Conservation (phyloP, 2,113 vertebrate genomes). For the Leptobrachium leishanense region DNA sequence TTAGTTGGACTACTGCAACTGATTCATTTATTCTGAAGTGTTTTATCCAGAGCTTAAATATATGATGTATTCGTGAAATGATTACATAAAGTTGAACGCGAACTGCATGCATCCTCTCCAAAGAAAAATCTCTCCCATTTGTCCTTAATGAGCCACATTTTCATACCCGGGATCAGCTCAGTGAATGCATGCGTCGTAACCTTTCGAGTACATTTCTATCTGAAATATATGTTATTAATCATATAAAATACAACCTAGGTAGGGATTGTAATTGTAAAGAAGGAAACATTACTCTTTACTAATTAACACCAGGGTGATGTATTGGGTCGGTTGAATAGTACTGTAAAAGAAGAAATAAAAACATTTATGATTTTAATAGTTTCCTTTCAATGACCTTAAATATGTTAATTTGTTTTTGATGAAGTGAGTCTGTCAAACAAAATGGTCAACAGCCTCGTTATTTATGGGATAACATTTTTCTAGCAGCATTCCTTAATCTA, state of each 20-base stretch:
- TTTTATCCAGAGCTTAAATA: slow-evolving; percentile 13
- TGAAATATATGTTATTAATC: slow-evolving; percentile 32
- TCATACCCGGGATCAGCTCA: slow-evolving; percentile 27
- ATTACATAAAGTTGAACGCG: slow-evolving; percentile 41
- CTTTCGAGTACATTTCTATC: slow-evolving; percentile 30
- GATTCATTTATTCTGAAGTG: slow-evolving; percentile 14
- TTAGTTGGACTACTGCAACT: slow-evolving; percentile 30
- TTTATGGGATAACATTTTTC: slow-evolving; percentile 45
- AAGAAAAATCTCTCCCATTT: slow-evolving; percentile 39
- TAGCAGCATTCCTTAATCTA: slow-evolving; percentile 43
- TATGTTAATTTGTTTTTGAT: slow-evolving; percentile 51
- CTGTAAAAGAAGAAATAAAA: slow-evolving; percentile 39
- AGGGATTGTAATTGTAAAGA: slow-evolving; percentile 24
- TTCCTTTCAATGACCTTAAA: slow-evolving; percentile 49
- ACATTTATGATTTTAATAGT: slow-evolving; percentile 50
- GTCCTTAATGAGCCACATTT: slow-evolving; percentile 38
- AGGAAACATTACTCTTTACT: slow-evolving; percentile 44
- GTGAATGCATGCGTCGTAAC: slow-evolving; percentile 22
- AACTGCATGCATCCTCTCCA: slow-evolving; percentile 15
- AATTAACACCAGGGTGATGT: slow-evolving; percentile 44
- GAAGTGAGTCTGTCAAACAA: slow-evolving; percentile 46
- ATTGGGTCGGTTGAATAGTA: slow-evolving; percentile 14
- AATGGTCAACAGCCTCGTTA: slow-evolving; percentile 47
- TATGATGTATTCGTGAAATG: slow-evolving; percentile 26
- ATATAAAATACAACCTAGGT: slow-evolving; percentile 26